Conservation (phyloP, 2,797 vertebrate genomes). For the Cephalopachus bancanus region DNA sequence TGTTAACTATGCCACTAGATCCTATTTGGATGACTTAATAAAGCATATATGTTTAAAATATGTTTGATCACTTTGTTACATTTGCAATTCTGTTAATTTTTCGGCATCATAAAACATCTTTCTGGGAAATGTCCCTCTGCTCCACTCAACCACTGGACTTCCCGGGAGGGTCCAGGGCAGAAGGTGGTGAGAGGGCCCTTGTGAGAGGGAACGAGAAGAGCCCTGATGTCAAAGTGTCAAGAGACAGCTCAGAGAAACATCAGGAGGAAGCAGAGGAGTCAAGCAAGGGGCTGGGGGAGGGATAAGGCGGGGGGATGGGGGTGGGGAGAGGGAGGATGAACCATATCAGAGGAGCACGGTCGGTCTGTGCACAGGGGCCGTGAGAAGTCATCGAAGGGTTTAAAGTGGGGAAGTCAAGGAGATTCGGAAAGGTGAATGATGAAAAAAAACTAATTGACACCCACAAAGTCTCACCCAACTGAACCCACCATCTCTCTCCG, state of each 20-base stretch:
- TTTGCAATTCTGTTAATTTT: not conserved
- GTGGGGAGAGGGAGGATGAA: not conserved
- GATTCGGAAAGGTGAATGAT: conserved; percentile 1
- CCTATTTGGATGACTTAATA: not conserved
- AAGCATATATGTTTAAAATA: not conserved
- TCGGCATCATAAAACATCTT: not conserved
- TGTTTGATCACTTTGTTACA: not conserved
- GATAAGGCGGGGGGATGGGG: not conserved
- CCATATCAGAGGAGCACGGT: fast-evolving
- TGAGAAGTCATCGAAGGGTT: not conserved
- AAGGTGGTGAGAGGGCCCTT: fast-evolving
- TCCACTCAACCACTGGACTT: not conserved
- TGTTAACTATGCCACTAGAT: not conserved
- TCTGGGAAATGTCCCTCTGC: not conserved
- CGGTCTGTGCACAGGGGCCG: no score
- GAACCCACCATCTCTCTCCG: conserved; percentile 17
- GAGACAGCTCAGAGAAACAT: not conserved
- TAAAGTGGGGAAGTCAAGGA: not conserved
- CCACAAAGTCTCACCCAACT: not conserved
- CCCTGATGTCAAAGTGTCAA: not conserved
- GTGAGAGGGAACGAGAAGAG: not conserved
- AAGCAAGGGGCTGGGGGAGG: fast-evolving
- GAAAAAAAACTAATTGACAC: conserved; percentile 62
- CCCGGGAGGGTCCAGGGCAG: fast-evolving
- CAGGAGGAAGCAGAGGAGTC: not conserved